Base-by-base conservation (phyloP, 2,797 vertebrate species). In the Podargus strigoides region DNA sequence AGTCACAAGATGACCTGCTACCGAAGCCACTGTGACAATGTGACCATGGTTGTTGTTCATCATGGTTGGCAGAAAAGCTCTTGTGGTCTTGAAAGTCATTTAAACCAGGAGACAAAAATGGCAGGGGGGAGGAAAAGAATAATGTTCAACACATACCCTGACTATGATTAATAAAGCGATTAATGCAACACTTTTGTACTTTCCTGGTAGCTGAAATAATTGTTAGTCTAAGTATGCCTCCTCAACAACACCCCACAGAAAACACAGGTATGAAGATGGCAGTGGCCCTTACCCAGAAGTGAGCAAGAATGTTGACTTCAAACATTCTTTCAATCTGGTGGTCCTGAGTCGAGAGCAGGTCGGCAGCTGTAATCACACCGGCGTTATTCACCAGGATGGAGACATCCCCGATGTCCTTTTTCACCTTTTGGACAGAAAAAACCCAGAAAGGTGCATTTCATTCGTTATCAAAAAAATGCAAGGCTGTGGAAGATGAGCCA, bases 301-400 rank as follows among this genome's bases (percentile, higher is more conserved):
- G 98, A 83, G 97, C 98, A 56, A 98, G 97, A 53, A 97, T 69
- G 85, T 98, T 98, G 81, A 98, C 94, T 67, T 98, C 97, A 94
- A 98, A 98, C 59, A 96, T 98, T 66, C 94, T 98, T 95, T 98
- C 93, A 59, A 98, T 97, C 69, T 98, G 97, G 75, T 96, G 81
- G 22, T 98, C 98, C 89, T 97, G 95, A 23, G 97, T 98, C 0
- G 97, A 96, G 74, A 98, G 97, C 26, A 98, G 79, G 87, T 98
- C 98, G 0, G 97, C 95, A 56, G 97, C 11, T 50, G 97, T 97
- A 49, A 98, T 96, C 42, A 98, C 92, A 19, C 98, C 98, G 7
- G 88, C 98, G 1, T 98, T 98, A 86, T 98, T 98, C 74, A 98
- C 90, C 82, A 98, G 95, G 76, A 98, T 97, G 55, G 94, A 96